A percentile compares a stretch with the other conserved stretches of the same genome.
Conservation (phyloP, 2,888 invertebrate species). For the Morpho achilles region DNA sequence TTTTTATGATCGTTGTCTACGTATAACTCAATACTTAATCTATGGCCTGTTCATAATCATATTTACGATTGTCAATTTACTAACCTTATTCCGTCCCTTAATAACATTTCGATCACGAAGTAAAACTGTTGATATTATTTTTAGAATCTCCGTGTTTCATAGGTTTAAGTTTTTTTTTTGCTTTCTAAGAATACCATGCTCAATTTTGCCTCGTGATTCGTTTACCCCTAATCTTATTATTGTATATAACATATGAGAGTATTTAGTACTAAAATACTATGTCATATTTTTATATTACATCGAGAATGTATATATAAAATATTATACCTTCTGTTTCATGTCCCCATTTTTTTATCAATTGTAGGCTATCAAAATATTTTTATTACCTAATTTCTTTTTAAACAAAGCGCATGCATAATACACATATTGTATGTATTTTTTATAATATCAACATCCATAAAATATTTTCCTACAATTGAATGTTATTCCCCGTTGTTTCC, state of each 20-base stretch:
- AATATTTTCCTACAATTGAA: too few species aligned
- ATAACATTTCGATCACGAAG: slow-evolving; percentile 11
- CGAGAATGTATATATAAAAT: too few species aligned
- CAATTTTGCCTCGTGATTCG: slow-evolving; percentile 20
- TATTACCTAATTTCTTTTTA: too few species aligned
- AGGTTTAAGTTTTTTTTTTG: slow-evolving; percentile 4
- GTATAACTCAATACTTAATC: too few species aligned
- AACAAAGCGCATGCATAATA: too few species aligned
- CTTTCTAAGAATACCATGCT: slow-evolving; percentile 7
- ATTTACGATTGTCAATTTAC: slow-evolving; percentile 13
- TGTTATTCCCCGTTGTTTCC: too few species aligned
- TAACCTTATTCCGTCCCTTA: slow-evolving; percentile 19
- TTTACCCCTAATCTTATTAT: slow-evolving; percentile 3
- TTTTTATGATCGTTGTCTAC: too few species aligned
- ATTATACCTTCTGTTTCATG: too few species aligned
- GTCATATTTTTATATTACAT: too few species aligned
- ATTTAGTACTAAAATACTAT: too few species aligned
- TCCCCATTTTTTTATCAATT: too few species aligned
- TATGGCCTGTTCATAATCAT: neutral
- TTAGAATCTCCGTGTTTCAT: slow-evolving; percentile 1
- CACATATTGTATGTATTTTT: slow-evolving; percentile 4
- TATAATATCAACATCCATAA: neutral
- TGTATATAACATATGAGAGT: neutral
- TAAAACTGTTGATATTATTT: slow-evolving; percentile 11
- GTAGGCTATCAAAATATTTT: too few species aligned